A percentile compares a stretch with the other conserved stretches of the same genome.
phyloP scores from a whole-genome alignment of 2,113 vertebrate genomes.

The Polyodon spathula region DNA sequence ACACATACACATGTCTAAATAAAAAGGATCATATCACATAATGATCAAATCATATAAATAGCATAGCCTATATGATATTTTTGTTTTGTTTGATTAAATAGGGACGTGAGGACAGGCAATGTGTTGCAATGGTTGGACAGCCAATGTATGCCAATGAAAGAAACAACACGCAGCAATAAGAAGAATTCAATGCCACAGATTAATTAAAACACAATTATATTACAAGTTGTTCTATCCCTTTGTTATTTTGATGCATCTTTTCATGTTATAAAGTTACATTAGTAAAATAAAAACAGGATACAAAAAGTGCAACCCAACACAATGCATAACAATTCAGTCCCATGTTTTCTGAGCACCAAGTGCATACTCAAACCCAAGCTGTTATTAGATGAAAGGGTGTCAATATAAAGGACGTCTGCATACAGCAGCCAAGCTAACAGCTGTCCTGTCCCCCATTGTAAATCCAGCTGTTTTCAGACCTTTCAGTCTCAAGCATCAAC shows the following conservation, averaged over 20 bases:
- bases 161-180: too few relatives aligned
- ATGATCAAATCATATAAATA: too few relatives aligned
- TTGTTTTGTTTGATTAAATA: too few relatives aligned
- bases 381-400: not conserved
- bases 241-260: not conserved
- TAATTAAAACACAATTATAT: too few relatives aligned
- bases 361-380: not conserved
- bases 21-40: too few relatives aligned
- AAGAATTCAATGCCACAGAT: too few relatives aligned
- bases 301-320: not conserved
- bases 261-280: not conserved
- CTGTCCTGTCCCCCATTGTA: not conserved
- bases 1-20: too few relatives aligned
- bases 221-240: not conserved
- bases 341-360: not conserved
- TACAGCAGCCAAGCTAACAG: not conserved
- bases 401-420: not conserved
- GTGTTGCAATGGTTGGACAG: too few relatives aligned
- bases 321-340: not conserved
- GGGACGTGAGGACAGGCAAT: too few relatives aligned
- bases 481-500: not conserved
- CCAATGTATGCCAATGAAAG: too few relatives aligned
- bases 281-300: not conserved
- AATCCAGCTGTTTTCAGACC: constrained; percentile 8
- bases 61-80: too few relatives aligned